Percentiles rank a stretch among this genome's conserved stretches.
phyloP scores from a whole-genome alignment of 2,888 invertebrate genomes.

The Tillus elongatus region DNA sequence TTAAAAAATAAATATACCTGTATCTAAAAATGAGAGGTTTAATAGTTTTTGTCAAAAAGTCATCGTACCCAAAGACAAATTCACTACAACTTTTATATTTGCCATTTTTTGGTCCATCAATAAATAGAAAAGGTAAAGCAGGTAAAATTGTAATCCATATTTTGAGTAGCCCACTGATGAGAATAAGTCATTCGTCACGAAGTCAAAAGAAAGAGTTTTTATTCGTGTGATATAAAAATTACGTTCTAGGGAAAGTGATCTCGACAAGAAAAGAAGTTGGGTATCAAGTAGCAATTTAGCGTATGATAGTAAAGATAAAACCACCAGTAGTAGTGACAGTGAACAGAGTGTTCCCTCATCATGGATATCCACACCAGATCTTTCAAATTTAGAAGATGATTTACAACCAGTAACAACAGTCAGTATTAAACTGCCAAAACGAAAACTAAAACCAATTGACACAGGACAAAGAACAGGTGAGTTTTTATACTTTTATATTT shows the following conservation, averaged over 20 bases:
- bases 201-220: no score
- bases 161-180: no score
- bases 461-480: constrained; percentile 43
- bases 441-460: constrained; percentile 54
- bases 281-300: constrained; percentile 65
- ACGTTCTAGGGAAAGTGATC: not conserved
- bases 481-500: not conserved
- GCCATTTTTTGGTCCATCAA: no score
- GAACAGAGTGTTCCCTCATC: constrained; percentile 43
- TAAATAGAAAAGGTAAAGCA: no score
- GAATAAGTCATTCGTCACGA: no score
- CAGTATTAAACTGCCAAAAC: constrained; percentile 58
- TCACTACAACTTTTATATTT: no score
- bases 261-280: constrained; percentile 50
- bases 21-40: no score
- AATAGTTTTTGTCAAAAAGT: no score
- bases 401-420: constrained; percentile 56
- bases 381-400: constrained; percentile 54
- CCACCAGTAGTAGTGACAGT: constrained; percentile 23
- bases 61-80: no score
- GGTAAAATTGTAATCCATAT: no score
- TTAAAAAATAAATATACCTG: no score
- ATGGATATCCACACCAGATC: constrained; percentile 78
- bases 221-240: not conserved
- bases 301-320: constrained; percentile 26